Evolutionary conservation across 1,140 invertebrate genomes (phyloP).

Genomic region (Cherax quadricarinatus): DNA sequence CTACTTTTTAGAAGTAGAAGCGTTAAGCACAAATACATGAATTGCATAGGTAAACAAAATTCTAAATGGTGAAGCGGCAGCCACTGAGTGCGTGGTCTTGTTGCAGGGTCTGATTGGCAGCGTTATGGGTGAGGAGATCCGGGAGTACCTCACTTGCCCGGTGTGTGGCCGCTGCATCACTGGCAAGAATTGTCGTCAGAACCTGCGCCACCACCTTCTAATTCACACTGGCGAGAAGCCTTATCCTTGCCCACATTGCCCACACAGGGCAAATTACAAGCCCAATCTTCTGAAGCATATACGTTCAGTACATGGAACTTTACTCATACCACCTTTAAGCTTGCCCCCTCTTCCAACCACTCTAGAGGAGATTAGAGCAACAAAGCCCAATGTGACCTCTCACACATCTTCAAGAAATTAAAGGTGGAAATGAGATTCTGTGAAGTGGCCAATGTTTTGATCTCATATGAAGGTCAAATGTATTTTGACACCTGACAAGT

Average conservation of each 20-base stretch:
- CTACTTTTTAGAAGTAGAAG: not conserved
- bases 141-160: slow-evolving; percentile 63
- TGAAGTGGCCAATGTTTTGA: not conserved
- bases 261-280: slow-evolving; percentile 70
- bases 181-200: slow-evolving; percentile 65
- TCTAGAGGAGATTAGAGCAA: not conserved
- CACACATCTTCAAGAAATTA: slow-evolving; percentile 22
- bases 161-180: slow-evolving; percentile 69
- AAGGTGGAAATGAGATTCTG: not conserved
- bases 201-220: slow-evolving; percentile 67
- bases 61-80: not conserved
- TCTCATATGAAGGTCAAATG: not conserved
- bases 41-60: not conserved
- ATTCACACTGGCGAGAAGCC: slow-evolving; percentile 73
- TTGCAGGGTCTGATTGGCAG: slow-evolving; percentile 50
- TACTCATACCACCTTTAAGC: not conserved
- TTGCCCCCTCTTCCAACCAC: not conserved
- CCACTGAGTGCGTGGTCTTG: slow-evolving; percentile 50
- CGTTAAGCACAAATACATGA: not conserved
- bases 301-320: slow-evolving; percentile 56
- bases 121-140: slow-evolving; percentile 39
- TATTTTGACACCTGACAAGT: no score
- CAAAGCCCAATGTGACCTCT: not conserved
- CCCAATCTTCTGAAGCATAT: slow-evolving; percentile 68
- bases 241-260: slow-evolving; percentile 66